These are phyloP conservation scores for Morpho deidamia DNA, from an alignment of 2,888 invertebrate species.

Conservation along the genomic window DNA sequence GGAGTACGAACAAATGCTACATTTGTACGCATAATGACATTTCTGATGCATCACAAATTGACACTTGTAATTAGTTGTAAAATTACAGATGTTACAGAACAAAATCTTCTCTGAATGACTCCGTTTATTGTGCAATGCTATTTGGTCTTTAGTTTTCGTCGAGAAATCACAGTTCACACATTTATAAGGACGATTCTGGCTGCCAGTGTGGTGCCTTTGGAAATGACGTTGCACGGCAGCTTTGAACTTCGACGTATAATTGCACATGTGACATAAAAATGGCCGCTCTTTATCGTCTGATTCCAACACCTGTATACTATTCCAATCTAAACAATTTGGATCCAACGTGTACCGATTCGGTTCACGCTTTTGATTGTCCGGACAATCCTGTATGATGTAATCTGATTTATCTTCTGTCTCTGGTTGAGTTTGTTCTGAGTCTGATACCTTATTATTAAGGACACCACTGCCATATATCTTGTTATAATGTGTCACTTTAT, in stretches of 20 bases:
- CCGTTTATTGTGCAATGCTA: slow-evolving; percentile 52
- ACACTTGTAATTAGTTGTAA: slow-evolving; percentile 46
- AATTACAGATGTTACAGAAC: slow-evolving; percentile 39
- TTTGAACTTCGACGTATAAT: slow-evolving; percentile 49
- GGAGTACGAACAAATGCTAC: slow-evolving; percentile 40
- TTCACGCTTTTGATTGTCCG: slow-evolving; percentile 14
- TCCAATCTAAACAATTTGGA: slow-evolving; percentile 43
- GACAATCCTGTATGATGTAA: slow-evolving; percentile 2
- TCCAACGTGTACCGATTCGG: slow-evolving; percentile 42
- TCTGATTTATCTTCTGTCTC: slow-evolving; percentile 11
- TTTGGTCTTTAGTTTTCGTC: slow-evolving; percentile 60
- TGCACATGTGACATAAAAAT: slow-evolving; percentile 48
- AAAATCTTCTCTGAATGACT: slow-evolving; percentile 36
- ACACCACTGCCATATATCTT: slow-evolving; percentile 24
- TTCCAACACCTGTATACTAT: slow-evolving; percentile 47
- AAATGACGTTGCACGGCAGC: slow-evolving; percentile 57
- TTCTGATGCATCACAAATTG: slow-evolving; percentile 49
- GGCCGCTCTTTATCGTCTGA: slow-evolving; percentile 40
- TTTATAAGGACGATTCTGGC: slow-evolving; percentile 45
- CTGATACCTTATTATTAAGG: slow-evolving; percentile 3
- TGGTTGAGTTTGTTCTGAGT: slow-evolving; percentile 18
- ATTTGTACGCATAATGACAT: slow-evolving; percentile 45
- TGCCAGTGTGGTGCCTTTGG: slow-evolving; percentile 51
- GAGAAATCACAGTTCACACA: slow-evolving; percentile 56
- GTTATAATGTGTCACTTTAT: slow-evolving; percentile 36